These are phyloP conservation scores for Entomobrya multifasciata DNA, from an alignment of 2,888 invertebrate genomes.

Conservation along the genomic window DNA sequence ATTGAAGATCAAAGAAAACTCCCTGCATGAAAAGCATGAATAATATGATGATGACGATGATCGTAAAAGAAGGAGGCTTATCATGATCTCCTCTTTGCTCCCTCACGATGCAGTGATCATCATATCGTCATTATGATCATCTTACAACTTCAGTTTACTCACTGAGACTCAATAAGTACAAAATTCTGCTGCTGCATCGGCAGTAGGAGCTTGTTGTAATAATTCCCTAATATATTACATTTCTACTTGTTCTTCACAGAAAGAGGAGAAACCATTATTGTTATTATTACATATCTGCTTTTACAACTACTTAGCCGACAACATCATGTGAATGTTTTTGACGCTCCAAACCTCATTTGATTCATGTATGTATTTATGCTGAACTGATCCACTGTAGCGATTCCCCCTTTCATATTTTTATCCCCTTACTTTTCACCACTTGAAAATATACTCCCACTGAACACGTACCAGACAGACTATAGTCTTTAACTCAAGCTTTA, in stretches of 20 bases:
- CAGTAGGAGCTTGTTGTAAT: too few species aligned
- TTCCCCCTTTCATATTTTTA: slow-evolving; percentile 34
- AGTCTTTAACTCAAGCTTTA: too few species aligned
- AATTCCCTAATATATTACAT: too few species aligned
- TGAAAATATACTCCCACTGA: too few species aligned
- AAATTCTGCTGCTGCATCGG: neutral
- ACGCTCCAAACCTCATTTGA: slow-evolving; percentile 55
- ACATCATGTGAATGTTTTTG: slow-evolving; percentile 66
- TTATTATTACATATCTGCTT: too few species aligned
- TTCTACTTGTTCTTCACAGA: neutral
- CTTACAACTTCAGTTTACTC: neutral
- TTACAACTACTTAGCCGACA: slow-evolving; percentile 69
- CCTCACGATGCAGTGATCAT: too few species aligned
- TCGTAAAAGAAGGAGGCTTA: slow-evolving; percentile 57
- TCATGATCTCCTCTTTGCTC: too few species aligned
- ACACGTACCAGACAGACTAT: slow-evolving; percentile 5
- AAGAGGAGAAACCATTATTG: slow-evolving; percentile 73
- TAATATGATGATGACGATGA: slow-evolving; percentile 72
- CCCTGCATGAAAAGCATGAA: too few species aligned
- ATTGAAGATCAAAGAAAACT: too few species aligned
- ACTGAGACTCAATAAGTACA: neutral
- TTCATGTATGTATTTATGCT: slow-evolving; percentile 63
- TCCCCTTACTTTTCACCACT: too few species aligned
- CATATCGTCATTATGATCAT: neutral
- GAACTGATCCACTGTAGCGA: neutral